Evolutionary conservation across 1,140 invertebrate species (phyloP).

Genomic region (Aphidius ervi): DNA sequence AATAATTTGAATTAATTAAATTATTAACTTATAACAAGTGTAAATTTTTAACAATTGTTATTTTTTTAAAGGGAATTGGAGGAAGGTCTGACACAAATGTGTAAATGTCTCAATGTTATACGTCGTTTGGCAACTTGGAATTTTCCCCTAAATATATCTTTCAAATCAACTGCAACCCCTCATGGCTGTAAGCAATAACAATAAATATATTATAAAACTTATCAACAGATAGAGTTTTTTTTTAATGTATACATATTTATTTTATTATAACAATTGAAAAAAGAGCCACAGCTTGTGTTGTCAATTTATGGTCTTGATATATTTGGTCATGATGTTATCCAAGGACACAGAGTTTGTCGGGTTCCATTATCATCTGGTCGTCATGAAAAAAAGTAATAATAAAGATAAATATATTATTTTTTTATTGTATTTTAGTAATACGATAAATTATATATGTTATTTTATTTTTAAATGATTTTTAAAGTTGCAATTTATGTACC

Average conservation of each 20-base stretch:
- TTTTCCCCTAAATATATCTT: conserved; percentile 73
- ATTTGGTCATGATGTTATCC: conserved; percentile 74
- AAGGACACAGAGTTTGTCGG: conserved; percentile 71
- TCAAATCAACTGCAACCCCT: conserved; percentile 71
- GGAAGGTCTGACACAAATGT: conserved; percentile 71
- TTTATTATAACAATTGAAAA: too few relatives aligned
- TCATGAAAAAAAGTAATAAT: conserved; percentile 52
- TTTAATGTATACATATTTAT: too few relatives aligned
- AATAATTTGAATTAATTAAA: conserved; percentile 9
- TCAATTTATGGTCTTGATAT: conserved; percentile 71
- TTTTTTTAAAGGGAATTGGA: conserved; percentile 64
- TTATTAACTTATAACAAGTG: conserved; percentile 39
- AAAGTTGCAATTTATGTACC: conserved; percentile 70
- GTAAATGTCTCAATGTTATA: conserved; percentile 61
- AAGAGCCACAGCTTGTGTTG: conserved; percentile 76
- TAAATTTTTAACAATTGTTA: too few relatives aligned
- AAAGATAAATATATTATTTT: conserved; percentile 19
- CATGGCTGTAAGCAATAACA: conserved; percentile 64
- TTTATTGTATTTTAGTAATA: conserved; percentile 11
- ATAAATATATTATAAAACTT: conserved; percentile 5
- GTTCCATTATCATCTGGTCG: conserved; percentile 66
- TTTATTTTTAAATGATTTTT: conserved; percentile 24
- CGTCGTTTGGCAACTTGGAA: conserved; percentile 68
- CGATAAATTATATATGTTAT: conserved; percentile 25
- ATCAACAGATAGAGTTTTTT: conserved; percentile 1